Conservation (phyloP, 2,888 invertebrate genomes). For the Tholera decimalis region DNA sequence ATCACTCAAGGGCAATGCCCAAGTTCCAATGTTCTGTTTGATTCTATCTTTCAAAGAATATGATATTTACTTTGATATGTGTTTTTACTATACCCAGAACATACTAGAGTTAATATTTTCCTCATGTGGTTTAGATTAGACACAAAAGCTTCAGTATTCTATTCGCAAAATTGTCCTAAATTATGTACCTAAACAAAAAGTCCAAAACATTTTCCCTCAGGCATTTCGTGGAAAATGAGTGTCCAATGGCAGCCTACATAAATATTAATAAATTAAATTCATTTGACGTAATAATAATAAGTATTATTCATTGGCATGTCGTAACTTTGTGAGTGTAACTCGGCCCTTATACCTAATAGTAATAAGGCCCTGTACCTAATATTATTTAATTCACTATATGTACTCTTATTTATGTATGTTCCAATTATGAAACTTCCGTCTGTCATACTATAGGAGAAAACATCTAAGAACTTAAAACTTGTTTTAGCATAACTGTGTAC, state of each 20-base stretch:
- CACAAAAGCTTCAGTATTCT: not conserved
- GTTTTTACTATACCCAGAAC: not conserved
- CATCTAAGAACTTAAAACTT: constrained; percentile 11
- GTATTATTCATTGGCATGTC: constrained; percentile 39
- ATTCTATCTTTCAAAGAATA: not conserved
- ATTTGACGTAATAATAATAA: constrained; percentile 29
- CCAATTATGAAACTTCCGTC: constrained; percentile 25
- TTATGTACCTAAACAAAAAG: not conserved
- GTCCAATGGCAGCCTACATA: constrained; percentile 3
- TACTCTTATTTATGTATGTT: no score
- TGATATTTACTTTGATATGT: not conserved
- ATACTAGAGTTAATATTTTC: not conserved
- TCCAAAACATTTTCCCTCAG: constrained; percentile 10
- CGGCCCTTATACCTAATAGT: constrained; percentile 42
- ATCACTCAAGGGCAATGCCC: constrained; percentile 14
- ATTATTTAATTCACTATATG: constrained; percentile 22
- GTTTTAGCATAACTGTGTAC: not conserved
- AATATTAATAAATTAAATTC: constrained; percentile 37
- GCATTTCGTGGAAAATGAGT: constrained; percentile 31
- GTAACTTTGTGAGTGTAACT: constrained; percentile 42
- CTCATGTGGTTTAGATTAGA: no score
- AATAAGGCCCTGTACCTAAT: constrained; percentile 7
- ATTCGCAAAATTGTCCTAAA: not conserved
- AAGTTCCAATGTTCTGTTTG: not conserved
- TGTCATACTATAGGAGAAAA: constrained; percentile 25